Evolutionary conservation across 2,797 vertebrate genomes (phyloP), one percentile per base, ranked within the genome.

Genomic region (Hapalemur alaotrensis): DNA sequence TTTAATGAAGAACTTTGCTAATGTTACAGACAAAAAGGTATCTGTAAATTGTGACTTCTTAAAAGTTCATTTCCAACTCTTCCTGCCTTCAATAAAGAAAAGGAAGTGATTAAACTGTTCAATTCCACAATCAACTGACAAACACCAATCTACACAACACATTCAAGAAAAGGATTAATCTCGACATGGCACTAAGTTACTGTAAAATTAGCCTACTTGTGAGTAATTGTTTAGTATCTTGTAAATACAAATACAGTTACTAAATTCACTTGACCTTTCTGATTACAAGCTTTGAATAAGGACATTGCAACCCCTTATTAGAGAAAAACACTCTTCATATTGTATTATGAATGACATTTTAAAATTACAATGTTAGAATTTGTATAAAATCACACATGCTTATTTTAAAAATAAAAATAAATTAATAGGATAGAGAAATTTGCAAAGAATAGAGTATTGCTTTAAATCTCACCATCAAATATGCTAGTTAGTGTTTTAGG

Each of bases 181-280:
- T 81, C 73, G 43, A 2, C 52, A 35, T 25, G 61, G 59, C 81
- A 30, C 48, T 76, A 73, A 91, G 25, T 23, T 70, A 32, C 48
- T 38, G 4, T 69, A 75, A 92, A 89, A 89, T 94, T 75, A 92
- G 43, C 32, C 54, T 69, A 35, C 50, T 70, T 85, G n/a, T 80
- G 82, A 88, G 38, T 88, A 79, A 78, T 72, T 86, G 52, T 91
- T 78, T 83, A 85, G 57, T 9, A 22, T 93, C 38, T 95, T 91
- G 9, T 75, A 91, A 63, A 83, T 83, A 85, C 18, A 85, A 89
- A 52, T 76, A 35, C 2, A 70, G 35, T 75, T 85, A 38, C n/a
- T 95, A 85, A 65, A 89, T 92, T 94, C 63, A 6, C 48, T 84
- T 92, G 84, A 92, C 73, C 67, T 91, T 88, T 79, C 38, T 95